phyloP scores from a whole-genome alignment of 2,797 vertebrate genomes.

The Dryobates pubescens region DNA sequence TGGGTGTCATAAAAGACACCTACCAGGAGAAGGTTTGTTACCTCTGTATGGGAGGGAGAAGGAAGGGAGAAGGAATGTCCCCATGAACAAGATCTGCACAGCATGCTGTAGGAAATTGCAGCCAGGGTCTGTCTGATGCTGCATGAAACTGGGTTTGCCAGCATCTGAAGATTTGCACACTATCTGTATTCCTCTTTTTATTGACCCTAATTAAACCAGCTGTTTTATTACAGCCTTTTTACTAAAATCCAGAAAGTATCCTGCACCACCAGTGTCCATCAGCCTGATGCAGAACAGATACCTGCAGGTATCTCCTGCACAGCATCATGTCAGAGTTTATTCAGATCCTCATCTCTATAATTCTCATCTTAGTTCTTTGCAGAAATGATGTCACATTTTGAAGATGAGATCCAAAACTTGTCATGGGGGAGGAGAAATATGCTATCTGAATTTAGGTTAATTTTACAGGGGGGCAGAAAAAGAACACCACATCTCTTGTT shows the following conservation, averaged over 20 bases:
- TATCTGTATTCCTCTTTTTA: not conserved
- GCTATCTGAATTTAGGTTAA: not conserved
- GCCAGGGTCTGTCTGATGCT: not conserved
- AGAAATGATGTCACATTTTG: not conserved
- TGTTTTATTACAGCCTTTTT: not conserved
- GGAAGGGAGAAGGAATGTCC: not conserved
- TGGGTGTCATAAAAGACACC: not conserved
- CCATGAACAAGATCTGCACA: not conserved
- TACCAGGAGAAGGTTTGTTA: not conserved
- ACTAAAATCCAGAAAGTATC: not conserved
- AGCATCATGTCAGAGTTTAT: not conserved
- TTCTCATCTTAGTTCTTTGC: not conserved
- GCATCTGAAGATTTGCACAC: not conserved
- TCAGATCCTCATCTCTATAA: not conserved
- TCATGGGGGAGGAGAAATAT: not conserved
- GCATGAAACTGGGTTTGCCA: fast-evolving
- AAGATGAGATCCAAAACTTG: not conserved
- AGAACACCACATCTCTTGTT: not conserved
- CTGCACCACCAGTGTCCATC: not conserved
- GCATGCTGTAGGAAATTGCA: not conserved
- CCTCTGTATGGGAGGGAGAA: not conserved
- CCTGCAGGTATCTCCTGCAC: not conserved
- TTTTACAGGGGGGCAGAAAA: not conserved
- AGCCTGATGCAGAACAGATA: not conserved
- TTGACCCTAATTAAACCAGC: not conserved